Percentiles rank a stretch among this genome's conserved stretches.
phyloP scores from a whole-genome alignment of 2,113 vertebrate genomes.

The Poecile atricapillus region DNA sequence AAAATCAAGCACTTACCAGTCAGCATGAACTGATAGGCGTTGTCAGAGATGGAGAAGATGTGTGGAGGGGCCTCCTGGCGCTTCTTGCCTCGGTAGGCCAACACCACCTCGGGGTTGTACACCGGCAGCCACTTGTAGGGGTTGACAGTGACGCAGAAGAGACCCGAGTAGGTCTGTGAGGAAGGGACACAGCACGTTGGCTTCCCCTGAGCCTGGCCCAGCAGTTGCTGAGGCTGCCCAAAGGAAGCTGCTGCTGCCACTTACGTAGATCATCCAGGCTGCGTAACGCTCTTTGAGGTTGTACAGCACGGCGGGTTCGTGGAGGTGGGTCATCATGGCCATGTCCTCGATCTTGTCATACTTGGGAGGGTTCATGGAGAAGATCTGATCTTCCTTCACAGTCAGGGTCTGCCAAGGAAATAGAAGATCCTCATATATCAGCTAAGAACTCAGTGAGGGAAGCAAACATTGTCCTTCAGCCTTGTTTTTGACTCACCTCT shows the following conservation, averaged over 20 bases:
- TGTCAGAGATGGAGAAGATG: conserved; percentile 77
- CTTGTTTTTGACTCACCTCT: neutral
- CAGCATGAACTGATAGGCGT: conserved; percentile 77
- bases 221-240: no score
- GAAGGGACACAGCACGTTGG: neutral
- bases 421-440: no score
- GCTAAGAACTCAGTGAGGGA: neutral
- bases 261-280: no score
- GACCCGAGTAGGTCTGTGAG: neutral
- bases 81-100: conserved; percentile 76
- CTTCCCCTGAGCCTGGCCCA: no score
- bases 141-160: neutral
- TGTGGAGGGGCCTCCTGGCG: conserved; percentile 75
- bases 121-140: conserved; percentile 84
- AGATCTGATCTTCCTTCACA: no score
- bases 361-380: conserved; percentile 75
- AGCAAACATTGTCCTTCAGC: neutral
- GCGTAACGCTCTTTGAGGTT: conserved; percentile 49
- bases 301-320: conserved; percentile 72
- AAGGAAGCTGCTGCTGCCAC: no score
- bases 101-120: conserved; percentile 81
- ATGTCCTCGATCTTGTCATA: conserved; percentile 89
- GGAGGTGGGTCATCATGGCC: conserved; percentile 91
- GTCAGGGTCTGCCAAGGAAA: no score
- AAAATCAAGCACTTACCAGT: conserved; percentile 53